These are phyloP conservation scores for Ecdyonurus torrentis DNA, from an alignment of 2,888 invertebrate genomes.

Conservation along the genomic window DNA sequence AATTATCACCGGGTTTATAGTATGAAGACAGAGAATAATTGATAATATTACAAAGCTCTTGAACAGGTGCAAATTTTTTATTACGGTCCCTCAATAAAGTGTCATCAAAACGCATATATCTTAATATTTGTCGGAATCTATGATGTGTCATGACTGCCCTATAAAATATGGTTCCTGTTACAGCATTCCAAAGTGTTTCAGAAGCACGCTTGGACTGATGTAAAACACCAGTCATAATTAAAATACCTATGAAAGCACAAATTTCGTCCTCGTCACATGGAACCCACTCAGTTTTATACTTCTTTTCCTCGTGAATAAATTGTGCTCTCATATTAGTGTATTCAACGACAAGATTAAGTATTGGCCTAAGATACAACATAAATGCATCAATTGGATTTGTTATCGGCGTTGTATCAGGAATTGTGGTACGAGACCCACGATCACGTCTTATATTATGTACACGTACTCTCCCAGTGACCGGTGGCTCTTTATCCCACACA, in stretches of 20 bases:
- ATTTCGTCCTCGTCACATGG: background rate
- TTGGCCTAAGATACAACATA: background rate
- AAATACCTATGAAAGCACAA: background rate
- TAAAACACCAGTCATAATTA: background rate
- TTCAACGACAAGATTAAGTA: background rate
- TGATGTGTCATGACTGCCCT: background rate
- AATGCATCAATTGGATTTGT: background rate
- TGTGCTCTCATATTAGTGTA: background rate
- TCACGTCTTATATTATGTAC: background rate
- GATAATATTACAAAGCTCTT: background rate
- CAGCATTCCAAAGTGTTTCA: background rate
- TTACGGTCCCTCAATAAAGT: background rate
- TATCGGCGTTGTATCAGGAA: background rate
- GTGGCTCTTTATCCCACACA: background rate
- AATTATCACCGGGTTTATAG: background rate
- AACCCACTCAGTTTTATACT: background rate
- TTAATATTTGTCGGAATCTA: background rate
- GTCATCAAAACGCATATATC: background rate
- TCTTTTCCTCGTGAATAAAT: background rate
- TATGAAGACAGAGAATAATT: background rate
- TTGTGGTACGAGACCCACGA: background rate
- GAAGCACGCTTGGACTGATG: background rate
- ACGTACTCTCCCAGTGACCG: background rate
- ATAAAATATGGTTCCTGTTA: background rate
- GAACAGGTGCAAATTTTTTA: background rate